Evolutionary conservation across 2,797 vertebrate species (phyloP), one percentile per base, ranked within the genome.

Genomic region (Pelochelys cantorii): DNA sequence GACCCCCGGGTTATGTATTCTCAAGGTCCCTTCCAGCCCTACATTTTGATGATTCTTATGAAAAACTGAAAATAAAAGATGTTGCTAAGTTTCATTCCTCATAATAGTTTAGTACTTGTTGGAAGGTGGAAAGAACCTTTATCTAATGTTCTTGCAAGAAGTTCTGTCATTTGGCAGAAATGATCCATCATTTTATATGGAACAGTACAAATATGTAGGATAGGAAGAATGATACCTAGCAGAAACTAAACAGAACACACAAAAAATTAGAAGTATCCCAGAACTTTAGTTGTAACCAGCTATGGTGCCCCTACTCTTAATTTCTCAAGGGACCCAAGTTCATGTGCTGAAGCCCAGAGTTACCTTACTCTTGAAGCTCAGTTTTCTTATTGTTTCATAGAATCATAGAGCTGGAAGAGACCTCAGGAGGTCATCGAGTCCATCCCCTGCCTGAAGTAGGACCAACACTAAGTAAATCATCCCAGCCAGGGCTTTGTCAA

Each of bases 1-100:
- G 17, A 29, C 2, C 17, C 7, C 17, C 15, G n/a, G 4, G 1
- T n/a, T 31, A 34, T 5, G 2, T 7, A 68, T 18, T 68, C 62
- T 68, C 15, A n/a, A 68, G 17, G 31, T 34, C 17, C 62, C 17
- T 34, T 68, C 62, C 15, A 65, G 31, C 31, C 62, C 17, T 17
- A 68, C 31, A 68, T 34, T 10, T 68, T 17, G n/a, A 20, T 20
- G 17, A 68, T 18, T 68, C 31, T 48, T 68, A 34, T 68, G 31
- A 68, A 68, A 68, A 31, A 68, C 2, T n/a, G 31, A 34, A 68
- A 68, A 34, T 68, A 68, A 54, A 54, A 68, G 17, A 68, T 68
- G 62, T 68, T 34, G 31, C 17, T n/a, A 34, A 14, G 62, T n/a
- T 17, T 68, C 17, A 5, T 68, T 68, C 34, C 31, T 68, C 62